Percentiles rank a stretch among this genome's conserved stretches.
These are phyloP conservation scores for Epinotia ramella DNA, from an alignment of 2,888 invertebrate genomes.

Conservation along the genomic window DNA sequence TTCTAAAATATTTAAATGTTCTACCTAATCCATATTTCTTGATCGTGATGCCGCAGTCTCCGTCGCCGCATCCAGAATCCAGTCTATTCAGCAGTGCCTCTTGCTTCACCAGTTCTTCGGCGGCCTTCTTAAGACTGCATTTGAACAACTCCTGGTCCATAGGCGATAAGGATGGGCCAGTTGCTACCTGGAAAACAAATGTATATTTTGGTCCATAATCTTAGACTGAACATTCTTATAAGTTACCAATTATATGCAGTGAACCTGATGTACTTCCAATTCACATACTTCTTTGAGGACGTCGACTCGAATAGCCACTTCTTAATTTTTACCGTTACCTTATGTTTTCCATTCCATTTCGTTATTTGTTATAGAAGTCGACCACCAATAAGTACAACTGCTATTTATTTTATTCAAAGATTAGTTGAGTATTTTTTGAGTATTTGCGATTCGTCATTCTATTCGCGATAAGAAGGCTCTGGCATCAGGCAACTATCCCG, in stretches of 20 bases:
- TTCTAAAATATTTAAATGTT: neutral
- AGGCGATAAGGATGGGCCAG: conserved; percentile 64
- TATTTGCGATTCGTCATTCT: too few species aligned
- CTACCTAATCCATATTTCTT: conserved; percentile 86
- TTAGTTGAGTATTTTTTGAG: too few species aligned
- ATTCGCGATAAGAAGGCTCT: too few species aligned
- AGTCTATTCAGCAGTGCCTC: conserved; percentile 87
- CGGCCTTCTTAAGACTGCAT: conserved; percentile 72
- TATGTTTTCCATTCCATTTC: too few species aligned
- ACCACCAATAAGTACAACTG: too few species aligned
- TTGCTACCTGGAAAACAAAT: conserved; percentile 54
- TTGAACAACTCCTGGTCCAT: conserved; percentile 62
- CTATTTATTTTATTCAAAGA: too few species aligned
- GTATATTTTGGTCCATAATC: neutral
- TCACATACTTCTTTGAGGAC: neutral
- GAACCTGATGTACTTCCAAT: neutral
- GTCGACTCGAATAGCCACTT: neutral
- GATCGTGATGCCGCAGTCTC: conserved; percentile 90
- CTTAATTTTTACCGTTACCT: neutral
- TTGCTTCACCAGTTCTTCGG: conserved; percentile 84
- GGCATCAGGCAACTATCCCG: too few species aligned
- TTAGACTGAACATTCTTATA: too few species aligned
- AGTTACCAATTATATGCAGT: too few species aligned
- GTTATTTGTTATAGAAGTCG: too few species aligned
- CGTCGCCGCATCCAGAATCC: conserved; percentile 90